These are phyloP conservation scores for Cranoglanis bouderius DNA, from an alignment of 2,113 vertebrate genomes.

Conservation along the genomic window DNA sequence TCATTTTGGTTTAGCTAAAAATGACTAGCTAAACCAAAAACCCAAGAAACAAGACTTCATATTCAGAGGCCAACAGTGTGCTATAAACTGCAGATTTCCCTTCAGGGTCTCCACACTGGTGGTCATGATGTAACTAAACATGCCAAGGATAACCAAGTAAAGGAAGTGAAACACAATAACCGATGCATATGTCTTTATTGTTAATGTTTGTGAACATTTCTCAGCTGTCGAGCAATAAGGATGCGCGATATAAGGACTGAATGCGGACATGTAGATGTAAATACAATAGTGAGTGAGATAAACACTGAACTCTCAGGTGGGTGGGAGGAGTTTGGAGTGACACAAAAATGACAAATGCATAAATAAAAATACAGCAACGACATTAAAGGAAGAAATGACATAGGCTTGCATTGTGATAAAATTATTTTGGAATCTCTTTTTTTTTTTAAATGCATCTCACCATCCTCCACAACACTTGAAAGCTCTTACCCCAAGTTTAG, in stretches of 20 bases:
- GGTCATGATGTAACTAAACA: neutral
- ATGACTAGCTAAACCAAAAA: too few species aligned
- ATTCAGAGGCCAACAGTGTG: neutral
- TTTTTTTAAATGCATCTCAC: neutral
- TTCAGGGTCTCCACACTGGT: neutral
- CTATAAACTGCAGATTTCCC: neutral
- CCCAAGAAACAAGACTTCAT: neutral
- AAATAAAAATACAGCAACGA: neutral
- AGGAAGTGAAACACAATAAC: neutral
- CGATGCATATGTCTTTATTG: neutral
- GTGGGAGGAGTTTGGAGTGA: neutral
- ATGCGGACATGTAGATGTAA: neutral
- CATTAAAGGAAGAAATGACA: neutral
- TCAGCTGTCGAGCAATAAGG: neutral
- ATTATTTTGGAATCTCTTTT: too few species aligned
- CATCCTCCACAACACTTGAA: neutral
- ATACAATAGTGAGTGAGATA: constrained; percentile 8
- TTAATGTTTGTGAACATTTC: neutral
- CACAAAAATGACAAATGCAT: neutral
- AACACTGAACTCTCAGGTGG: neutral
- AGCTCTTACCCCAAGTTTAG: neutral
- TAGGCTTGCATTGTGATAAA: neutral
- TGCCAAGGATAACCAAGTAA: neutral
- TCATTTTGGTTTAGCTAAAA: too few species aligned
- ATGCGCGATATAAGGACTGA: neutral